phyloP scores from a whole-genome alignment of 2,113 vertebrate species.

The Dermatemys mawii region DNA sequence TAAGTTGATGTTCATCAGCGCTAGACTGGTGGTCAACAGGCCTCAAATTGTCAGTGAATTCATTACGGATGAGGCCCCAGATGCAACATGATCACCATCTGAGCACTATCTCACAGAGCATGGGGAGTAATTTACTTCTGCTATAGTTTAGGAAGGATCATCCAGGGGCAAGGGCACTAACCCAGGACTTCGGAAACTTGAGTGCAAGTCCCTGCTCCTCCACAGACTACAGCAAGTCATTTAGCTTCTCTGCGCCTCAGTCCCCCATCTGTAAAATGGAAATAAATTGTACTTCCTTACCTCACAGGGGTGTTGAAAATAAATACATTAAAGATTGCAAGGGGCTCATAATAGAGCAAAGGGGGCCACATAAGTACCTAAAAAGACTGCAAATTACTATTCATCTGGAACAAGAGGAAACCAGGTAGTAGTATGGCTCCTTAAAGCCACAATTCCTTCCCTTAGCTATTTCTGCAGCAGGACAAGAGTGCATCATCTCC shows the following conservation, averaged over 20 bases:
- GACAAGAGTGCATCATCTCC: not conserved
- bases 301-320: fast-evolving
- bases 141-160: not conserved
- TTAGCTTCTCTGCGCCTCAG: not conserved
- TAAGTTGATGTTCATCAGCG: not conserved
- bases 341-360: not conserved
- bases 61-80: not conserved
- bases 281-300: not conserved
- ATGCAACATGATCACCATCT: not conserved
- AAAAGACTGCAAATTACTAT: not conserved
- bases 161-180: not conserved
- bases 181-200: not conserved
- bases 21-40: not conserved
- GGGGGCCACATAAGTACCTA: not conserved
- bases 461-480: not conserved
- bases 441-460: not conserved
- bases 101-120: not conserved
- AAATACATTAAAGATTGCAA: not conserved
- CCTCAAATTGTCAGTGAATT: not conserved
- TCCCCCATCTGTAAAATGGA: not conserved
- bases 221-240: not conserved
- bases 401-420: not conserved
- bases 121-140: not conserved
- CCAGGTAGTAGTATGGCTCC: not conserved
- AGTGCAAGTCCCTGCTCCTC: not conserved